Evolutionary conservation across 2,113 vertebrate genomes (phyloP), one percentile per base, ranked within the genome.

Genomic region (Mustela lutreola): DNA sequence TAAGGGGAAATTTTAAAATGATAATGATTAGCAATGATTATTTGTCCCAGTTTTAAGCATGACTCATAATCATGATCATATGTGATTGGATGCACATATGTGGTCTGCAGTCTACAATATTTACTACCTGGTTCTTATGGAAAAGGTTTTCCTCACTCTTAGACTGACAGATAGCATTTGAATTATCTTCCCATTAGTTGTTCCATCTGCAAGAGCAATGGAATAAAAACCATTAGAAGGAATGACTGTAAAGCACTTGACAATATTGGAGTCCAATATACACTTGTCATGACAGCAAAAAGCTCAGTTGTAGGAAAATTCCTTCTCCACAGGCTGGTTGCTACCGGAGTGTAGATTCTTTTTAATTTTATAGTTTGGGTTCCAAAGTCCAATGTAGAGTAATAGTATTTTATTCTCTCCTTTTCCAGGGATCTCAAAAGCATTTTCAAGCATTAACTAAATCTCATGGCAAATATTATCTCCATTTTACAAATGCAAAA

Each of bases 401-500:
- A 90, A 63, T 31, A 50, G 36, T 73, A 42, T 76, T 95, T 96
- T 91, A 62, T 83, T 83, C 15, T 71, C 11, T 84, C 45, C 21
- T 96, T 94, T 96, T 10, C 11, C 24, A 76, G 5, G 79, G 36
- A 94, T 92, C 75, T 97, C 45, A 53, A 91, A 94, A 76, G 71
- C 42, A 88, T 94, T 96, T 94, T 58, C 24, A 95, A 95, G 36
- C 82, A 80, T 89, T 92, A 95, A 84, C 36, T 89, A 82, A 93
- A 58, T 48, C 89, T 97, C 83, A 78, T 81, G 75, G 89, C 15
- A 78, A 82, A 79, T 78, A 95, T 91, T 63, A 78, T 89, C 14
- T 71, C 36, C n/a, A 45, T 88, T 76, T 97, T 91, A 84, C 36
- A 97, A 82, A 92, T 42, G 93, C 11, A 95, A 80, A 97, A 97